These are phyloP conservation scores for Rostratula benghalensis DNA, from an alignment of 2,113 vertebrate genomes.

Conservation along the genomic window DNA sequence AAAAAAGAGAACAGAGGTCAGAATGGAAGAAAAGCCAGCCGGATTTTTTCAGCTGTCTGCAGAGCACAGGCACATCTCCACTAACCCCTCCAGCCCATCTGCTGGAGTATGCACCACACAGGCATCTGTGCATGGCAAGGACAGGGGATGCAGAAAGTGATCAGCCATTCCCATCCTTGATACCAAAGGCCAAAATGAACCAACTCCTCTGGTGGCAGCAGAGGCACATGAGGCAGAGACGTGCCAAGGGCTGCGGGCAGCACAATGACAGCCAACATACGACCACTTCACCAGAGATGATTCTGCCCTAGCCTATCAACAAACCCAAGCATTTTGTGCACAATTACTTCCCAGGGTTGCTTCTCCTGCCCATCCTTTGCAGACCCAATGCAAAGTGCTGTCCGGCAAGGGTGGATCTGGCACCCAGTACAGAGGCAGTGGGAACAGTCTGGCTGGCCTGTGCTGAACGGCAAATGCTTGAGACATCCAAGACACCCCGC, in stretches of 20 bases:
- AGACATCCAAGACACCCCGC: not conserved
- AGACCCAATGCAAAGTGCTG: accelerated
- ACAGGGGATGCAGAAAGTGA: not conserved
- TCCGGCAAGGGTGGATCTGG: too few species aligned
- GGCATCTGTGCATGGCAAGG: accelerated
- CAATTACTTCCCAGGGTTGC: not conserved
- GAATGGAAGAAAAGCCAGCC: not conserved
- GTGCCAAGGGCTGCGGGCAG: not conserved
- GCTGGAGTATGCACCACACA: accelerated
- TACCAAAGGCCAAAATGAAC: not conserved
- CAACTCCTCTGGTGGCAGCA: accelerated
- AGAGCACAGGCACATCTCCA: not conserved
- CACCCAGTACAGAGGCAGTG: not conserved
- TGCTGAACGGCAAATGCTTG: accelerated
- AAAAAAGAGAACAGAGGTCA: not conserved
- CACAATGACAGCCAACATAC: not conserved
- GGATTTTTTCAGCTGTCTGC: not conserved
- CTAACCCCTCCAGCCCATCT: accelerated
- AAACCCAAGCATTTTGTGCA: not conserved
- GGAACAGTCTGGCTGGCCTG: not conserved
- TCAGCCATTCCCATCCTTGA: not conserved
- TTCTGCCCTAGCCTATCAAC: not conserved
- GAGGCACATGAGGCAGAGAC: accelerated
- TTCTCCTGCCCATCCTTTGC: not conserved
- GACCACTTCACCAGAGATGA: accelerated